These are phyloP conservation scores for Lytechinus variegatus DNA, from an alignment of 35 echinoderm and acorn worm species.

Conservation along the genomic window DNA sequence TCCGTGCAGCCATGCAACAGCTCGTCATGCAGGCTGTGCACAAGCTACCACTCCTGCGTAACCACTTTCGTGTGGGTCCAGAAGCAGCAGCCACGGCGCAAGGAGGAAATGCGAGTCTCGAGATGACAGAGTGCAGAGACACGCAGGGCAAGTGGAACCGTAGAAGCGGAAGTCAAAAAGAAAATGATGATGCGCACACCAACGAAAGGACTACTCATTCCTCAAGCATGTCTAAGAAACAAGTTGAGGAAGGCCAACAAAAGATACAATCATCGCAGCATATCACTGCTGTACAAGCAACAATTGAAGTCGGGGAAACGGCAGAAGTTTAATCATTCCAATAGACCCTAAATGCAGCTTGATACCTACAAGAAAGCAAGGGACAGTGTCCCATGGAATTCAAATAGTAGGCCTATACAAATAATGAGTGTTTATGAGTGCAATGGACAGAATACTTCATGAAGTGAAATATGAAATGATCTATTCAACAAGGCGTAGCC, in stretches of 20 bases:
- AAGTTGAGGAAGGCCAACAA: background rate
- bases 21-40: conserved; percentile 21
- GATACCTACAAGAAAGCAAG: background rate
- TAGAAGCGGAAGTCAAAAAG: background rate
- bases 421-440: too few species aligned
- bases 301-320: background rate
- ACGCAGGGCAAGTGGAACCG: background rate
- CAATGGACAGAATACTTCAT: too few species aligned
- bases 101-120: background rate
- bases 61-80: conserved; percentile 52
- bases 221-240: background rate
- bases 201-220: conserved; percentile 15
- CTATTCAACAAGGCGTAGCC: too few species aligned
- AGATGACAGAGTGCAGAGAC: conserved; percentile 15
- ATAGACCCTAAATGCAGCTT: background rate
- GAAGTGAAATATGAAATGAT: too few species aligned
- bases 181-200: background rate
- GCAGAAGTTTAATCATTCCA: background rate
- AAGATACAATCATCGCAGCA: background rate
- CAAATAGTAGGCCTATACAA: background rate
- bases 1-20: conserved; percentile 67
- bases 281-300: conserved; percentile 27
- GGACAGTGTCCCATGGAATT: background rate
- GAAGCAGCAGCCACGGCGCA: background rate
- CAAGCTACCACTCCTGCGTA: conserved; percentile 17